phyloP scores from a whole-genome alignment of 2,888 invertebrate genomes.

The Apoderus coryli region DNA sequence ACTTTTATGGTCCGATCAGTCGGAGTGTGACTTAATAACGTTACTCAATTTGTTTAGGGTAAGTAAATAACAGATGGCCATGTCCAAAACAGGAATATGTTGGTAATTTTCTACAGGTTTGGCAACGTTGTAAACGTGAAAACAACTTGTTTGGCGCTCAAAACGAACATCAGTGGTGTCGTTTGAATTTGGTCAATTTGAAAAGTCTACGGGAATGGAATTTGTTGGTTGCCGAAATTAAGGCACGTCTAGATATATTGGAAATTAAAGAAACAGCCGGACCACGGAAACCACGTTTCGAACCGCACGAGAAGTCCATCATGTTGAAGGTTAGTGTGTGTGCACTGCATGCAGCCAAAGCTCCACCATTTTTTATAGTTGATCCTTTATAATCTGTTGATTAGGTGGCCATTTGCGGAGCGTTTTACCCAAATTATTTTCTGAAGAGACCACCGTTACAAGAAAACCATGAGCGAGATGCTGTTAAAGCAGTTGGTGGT shows the following conservation, averaged over 20 bases:
- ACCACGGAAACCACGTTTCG: slow-evolving; percentile 31
- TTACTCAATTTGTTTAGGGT: slow-evolving; percentile 68
- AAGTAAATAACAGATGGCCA: slow-evolving; percentile 15
- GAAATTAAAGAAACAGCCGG: slow-evolving; percentile 43
- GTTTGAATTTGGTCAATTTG: slow-evolving; percentile 51
- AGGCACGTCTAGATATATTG: slow-evolving; percentile 40
- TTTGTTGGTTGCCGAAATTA: slow-evolving; percentile 56
- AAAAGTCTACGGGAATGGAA: slow-evolving; percentile 60
- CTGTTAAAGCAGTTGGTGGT: slow-evolving; percentile 51
- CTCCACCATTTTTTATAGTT: too few species aligned
- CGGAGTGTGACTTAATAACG: slow-evolving; percentile 74
- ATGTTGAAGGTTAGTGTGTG: slow-evolving; percentile 43
- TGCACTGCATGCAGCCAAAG: too few species aligned
- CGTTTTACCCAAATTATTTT: slow-evolving; percentile 91
- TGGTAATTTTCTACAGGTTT: slow-evolving; percentile 46
- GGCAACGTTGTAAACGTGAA: slow-evolving; percentile 33
- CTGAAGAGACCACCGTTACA: slow-evolving; percentile 38
- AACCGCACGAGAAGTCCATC: slow-evolving; percentile 38
- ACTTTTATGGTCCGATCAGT: slow-evolving; percentile 67
- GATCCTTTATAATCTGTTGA: too few species aligned
- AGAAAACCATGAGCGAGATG: slow-evolving; percentile 46
- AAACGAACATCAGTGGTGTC: slow-evolving; percentile 43
- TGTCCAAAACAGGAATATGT: slow-evolving; percentile 4
- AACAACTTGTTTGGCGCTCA: slow-evolving; percentile 17
- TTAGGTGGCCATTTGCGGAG: slow-evolving; percentile 65